Evolutionary conservation across 2,888 invertebrate species (phyloP).

Genomic region (Macrosoma leucophasiata): DNA sequence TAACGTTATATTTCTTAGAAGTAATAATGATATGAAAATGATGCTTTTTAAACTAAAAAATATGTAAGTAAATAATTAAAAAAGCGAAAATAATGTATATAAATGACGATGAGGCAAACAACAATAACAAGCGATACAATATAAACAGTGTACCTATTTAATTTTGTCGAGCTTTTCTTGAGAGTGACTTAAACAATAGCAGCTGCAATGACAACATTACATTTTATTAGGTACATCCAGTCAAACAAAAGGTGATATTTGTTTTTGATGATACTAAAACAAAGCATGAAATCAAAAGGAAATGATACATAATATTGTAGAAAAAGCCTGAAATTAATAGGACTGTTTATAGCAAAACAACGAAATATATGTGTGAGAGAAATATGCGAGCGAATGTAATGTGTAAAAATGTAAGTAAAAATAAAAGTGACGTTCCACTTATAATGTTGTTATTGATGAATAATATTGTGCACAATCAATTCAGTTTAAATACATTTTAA

Average conservation of each 20-base stretch:
- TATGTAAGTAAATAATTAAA: slow-evolving; percentile 28
- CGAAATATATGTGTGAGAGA: too few relatives aligned
- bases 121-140: slow-evolving; percentile 54
- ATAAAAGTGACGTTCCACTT: too few relatives aligned
- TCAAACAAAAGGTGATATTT: too few relatives aligned
- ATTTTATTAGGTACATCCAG: slow-evolving; percentile 55
- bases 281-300: too few relatives aligned
- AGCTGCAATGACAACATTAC: slow-evolving; percentile 64
- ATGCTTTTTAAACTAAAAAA: slow-evolving; percentile 21
- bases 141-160: slow-evolving; percentile 70
- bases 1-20: slow-evolving; percentile 10
- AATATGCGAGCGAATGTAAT: slow-evolving; percentile 9
- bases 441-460: too few relatives aligned
- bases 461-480: too few relatives aligned
- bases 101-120: slow-evolving; percentile 38
- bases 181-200: slow-evolving; percentile 75
- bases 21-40: slow-evolving; percentile 19
- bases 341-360: too few relatives aligned
- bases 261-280: too few relatives aligned
- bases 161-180: slow-evolving; percentile 64
- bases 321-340: too few relatives aligned
- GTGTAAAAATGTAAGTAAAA: slow-evolving; percentile 7
- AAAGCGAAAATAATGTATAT: slow-evolving; percentile 19
- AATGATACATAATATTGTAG: too few relatives aligned
- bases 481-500: too few relatives aligned